phyloP scores from a whole-genome alignment of 2,113 vertebrate genomes.

The Takifugu bimaculatus region DNA sequence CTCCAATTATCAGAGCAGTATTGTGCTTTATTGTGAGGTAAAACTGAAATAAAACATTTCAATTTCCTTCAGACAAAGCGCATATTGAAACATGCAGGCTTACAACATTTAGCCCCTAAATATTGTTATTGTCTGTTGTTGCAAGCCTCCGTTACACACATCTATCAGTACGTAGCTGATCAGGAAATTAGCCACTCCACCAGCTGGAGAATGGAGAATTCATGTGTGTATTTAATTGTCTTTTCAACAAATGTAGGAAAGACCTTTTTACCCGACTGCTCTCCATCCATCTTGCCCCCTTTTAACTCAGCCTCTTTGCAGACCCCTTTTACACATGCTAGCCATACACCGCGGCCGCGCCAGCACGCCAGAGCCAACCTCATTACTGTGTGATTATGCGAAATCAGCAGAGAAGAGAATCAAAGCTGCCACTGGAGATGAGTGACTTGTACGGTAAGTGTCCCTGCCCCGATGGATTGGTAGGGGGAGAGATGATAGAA shows the following conservation, averaged over 20 bases:
- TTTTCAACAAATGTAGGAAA: slow-evolving; percentile 68
- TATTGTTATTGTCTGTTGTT: slow-evolving; percentile 14
- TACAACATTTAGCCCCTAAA: too few relatives aligned
- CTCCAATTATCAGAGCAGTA: too few relatives aligned
- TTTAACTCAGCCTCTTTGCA: slow-evolving; percentile 17
- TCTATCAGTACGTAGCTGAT: slow-evolving; percentile 67
- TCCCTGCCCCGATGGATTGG: slow-evolving; percentile 45
- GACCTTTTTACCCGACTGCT: slow-evolving; percentile 30
- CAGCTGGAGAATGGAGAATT: slow-evolving; percentile 70
- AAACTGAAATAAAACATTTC: too few relatives aligned
- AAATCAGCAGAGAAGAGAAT: slow-evolving; percentile 66
- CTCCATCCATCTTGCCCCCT: slow-evolving; percentile 25
- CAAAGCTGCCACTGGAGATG: slow-evolving; percentile 59
- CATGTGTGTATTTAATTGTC: slow-evolving; percentile 71
- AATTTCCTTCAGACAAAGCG: too few relatives aligned
- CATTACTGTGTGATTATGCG: slow-evolving; percentile 66
- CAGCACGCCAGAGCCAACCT: slow-evolving; percentile 44
- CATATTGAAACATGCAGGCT: too few relatives aligned
- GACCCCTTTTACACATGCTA: slow-evolving; percentile 12
- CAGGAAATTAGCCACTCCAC: slow-evolving; percentile 72
- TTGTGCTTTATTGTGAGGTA: too few relatives aligned
- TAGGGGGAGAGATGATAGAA: slow-evolving; percentile 50
- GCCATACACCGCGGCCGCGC: slow-evolving; percentile 13
- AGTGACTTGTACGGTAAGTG: slow-evolving; percentile 61
- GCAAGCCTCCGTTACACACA: slow-evolving; percentile 55